A percentile compares a stretch with the other conserved stretches of the same genome.
These are phyloP conservation scores for Protophormia terraenovae DNA, from an alignment of 2,888 invertebrate genomes.

Conservation along the genomic window DNA sequence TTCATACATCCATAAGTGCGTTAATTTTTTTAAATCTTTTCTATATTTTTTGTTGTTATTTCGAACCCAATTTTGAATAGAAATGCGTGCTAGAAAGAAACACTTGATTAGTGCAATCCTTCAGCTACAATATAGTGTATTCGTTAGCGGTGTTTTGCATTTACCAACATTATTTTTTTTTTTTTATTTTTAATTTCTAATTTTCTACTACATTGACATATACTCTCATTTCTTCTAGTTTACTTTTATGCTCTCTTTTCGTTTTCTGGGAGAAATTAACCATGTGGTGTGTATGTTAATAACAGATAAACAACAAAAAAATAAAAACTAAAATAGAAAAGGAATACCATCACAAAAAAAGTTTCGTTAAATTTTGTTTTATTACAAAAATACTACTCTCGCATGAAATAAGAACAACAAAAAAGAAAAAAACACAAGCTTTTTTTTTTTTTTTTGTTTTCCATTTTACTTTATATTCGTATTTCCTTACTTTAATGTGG, in stretches of 20 bases:
- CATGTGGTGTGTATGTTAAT: constrained; percentile 54
- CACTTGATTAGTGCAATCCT: constrained; percentile 40
- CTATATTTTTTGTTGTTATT: neutral
- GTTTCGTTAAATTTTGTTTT: constrained; percentile 57
- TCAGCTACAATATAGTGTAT: constrained; percentile 52
- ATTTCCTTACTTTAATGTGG: constrained; percentile 33
- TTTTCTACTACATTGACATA: neutral
- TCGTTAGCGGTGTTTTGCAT: constrained; percentile 60
- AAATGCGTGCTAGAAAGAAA: constrained; percentile 48
- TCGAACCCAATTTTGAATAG: neutral
- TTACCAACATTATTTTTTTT: constrained; percentile 19
- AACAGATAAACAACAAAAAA: constrained; percentile 8
- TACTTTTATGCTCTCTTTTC: neutral
- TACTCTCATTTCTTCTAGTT: constrained; percentile 11
- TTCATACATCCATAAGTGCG: neutral
- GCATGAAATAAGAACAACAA: neutral
- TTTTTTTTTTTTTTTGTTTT: constrained; percentile 42
- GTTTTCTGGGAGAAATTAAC: constrained; percentile 24
- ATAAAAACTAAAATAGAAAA: neutral
- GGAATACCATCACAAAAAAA: constrained; percentile 24
- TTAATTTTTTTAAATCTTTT: neutral
- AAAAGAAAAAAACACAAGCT: neutral
- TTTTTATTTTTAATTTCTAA: neutral
- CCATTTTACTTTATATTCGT: constrained; percentile 28
- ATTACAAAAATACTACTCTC: neutral